Evolutionary conservation across 1,140 invertebrate genomes (phyloP).

Genomic region (Penaeus indicus): DNA sequence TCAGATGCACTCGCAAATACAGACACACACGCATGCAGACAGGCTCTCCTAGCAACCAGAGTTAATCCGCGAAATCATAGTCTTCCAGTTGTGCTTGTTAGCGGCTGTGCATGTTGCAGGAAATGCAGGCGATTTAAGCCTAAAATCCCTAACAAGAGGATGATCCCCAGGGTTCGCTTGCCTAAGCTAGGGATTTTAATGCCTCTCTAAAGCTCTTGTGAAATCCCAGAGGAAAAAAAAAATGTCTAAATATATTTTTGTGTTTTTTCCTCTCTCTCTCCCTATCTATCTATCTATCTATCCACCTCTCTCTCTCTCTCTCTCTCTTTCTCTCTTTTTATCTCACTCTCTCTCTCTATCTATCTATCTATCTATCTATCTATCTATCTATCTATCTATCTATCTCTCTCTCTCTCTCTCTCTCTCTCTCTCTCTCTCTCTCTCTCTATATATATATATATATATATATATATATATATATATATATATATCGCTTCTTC

Average conservation of each 20-base stretch:
- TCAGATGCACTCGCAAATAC: background rate
- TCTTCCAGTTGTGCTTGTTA: background rate
- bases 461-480: too few relatives aligned
- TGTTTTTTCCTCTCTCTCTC: background rate
- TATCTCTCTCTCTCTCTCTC: background rate
- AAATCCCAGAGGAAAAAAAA: background rate
- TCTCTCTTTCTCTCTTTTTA: too few relatives aligned
- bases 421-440: background rate
- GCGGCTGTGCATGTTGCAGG: background rate
- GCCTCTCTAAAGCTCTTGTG: background rate
- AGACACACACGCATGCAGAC: too few relatives aligned
- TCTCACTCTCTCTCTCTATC: background rate
- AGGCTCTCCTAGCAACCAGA: background rate
- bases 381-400: background rate
- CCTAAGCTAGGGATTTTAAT: background rate
- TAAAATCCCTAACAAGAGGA: too few relatives aligned
- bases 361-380: too few relatives aligned
- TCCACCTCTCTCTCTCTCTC: too few relatives aligned
- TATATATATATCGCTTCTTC: too few relatives aligned
- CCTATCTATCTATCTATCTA: background rate
- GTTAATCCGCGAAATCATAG: background rate
- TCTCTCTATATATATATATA: background rate
- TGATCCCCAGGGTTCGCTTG: too few relatives aligned
- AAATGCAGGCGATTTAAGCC: too few relatives aligned
- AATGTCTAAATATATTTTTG: background rate